phyloP scores from a whole-genome alignment of 2,113 vertebrate species.

The Epinephelus moara region DNA sequence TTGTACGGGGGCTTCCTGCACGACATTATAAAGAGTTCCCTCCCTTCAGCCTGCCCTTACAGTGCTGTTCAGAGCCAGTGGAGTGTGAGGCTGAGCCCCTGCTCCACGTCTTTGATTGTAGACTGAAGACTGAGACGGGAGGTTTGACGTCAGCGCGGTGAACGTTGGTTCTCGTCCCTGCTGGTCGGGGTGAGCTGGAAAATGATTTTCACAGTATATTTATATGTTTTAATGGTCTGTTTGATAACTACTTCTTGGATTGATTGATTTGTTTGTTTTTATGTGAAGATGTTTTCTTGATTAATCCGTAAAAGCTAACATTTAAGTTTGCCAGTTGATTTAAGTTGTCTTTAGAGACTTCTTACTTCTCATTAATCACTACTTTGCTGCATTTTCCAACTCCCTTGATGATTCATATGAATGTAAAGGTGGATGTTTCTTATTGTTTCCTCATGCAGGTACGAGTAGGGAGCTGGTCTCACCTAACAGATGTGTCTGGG shows the following conservation, averaged over 20 bases:
- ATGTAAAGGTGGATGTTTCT: background rate
- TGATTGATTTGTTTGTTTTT: background rate
- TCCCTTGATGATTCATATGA: background rate
- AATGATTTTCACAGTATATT: background rate
- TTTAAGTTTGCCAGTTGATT: background rate
- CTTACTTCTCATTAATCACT: background rate
- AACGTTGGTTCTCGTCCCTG: slow-evolving; percentile 85
- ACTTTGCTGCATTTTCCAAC: background rate
- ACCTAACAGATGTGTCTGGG: slow-evolving; percentile 81
- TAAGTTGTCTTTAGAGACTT: background rate
- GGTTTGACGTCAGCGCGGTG: slow-evolving; percentile 64
- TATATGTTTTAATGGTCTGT: background rate
- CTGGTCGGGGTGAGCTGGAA: slow-evolving; percentile 86
- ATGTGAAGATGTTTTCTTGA: background rate
- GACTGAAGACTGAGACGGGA: slow-evolving; percentile 54
- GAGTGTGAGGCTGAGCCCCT: slow-evolving; percentile 47
- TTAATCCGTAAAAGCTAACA: too few species aligned
- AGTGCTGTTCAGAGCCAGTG: slow-evolving; percentile 61
- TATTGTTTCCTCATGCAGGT: slow-evolving; percentile 68
- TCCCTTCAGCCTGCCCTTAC: slow-evolving; percentile 51
- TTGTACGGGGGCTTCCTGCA: slow-evolving; percentile 81
- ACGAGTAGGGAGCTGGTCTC: slow-evolving; percentile 90
- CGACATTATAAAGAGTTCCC: slow-evolving; percentile 83
- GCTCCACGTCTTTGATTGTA: slow-evolving; percentile 43
- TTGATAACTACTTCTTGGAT: background rate